Evolutionary conservation across 2,888 invertebrate genomes (phyloP).

Genomic region (Drosophila kuntzei): DNA sequence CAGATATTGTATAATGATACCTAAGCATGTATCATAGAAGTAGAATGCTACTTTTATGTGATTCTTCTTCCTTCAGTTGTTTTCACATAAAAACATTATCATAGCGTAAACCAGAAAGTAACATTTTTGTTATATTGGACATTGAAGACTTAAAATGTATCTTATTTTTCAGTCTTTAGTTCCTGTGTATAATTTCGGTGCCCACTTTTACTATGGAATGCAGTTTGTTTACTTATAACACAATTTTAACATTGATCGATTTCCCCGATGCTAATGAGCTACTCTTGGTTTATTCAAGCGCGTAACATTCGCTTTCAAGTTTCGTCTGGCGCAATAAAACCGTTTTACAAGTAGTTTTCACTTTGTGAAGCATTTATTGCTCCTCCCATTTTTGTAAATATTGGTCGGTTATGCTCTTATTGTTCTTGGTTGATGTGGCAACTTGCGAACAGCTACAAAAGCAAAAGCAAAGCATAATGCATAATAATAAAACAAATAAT

Average conservation of each 20-base stretch:
- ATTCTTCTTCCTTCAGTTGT: too few relatives aligned
- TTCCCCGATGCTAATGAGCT: constrained; percentile 28
- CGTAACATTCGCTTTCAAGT: constrained; percentile 38
- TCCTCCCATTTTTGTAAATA: constrained; percentile 10
- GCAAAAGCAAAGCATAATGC: constrained; percentile 28
- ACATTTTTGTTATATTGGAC: too few relatives aligned
- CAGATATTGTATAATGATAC: too few relatives aligned
- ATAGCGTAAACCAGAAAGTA: too few relatives aligned
- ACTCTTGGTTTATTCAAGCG: constrained; percentile 33
- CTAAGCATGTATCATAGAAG: too few relatives aligned
- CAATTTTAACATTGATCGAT: constrained; percentile 11
- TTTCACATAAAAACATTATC: too few relatives aligned
- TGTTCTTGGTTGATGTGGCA: constrained; percentile 44
- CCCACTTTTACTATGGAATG: too few relatives aligned
- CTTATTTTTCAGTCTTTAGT: too few relatives aligned
- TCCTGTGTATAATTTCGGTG: too few relatives aligned
- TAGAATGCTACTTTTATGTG: too few relatives aligned
- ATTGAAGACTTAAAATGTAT: too few relatives aligned
- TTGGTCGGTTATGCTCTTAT: constrained; percentile 42
- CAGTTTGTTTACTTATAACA: too few relatives aligned
- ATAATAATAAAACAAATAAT: constrained; percentile 41
- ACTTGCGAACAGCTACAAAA: constrained; percentile 12
- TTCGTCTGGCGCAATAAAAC: constrained; percentile 22
- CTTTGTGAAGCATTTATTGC: constrained; percentile 24
- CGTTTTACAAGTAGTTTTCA: constrained; percentile 38